These are phyloP conservation scores for Pandemis corylana DNA, from an alignment of 2,888 invertebrate species.

Conservation along the genomic window DNA sequence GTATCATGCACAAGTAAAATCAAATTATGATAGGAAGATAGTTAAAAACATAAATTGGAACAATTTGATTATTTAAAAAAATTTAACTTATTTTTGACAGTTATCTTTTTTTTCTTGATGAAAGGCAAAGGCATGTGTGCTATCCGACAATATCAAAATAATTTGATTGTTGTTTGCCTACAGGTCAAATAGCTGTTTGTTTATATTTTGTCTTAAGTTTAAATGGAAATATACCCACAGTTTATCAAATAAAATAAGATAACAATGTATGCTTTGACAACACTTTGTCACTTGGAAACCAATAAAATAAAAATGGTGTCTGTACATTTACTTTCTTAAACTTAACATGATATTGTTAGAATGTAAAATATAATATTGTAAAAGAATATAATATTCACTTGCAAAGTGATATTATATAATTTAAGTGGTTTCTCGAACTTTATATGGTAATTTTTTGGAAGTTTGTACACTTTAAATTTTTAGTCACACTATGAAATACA, in stretches of 20 bases:
- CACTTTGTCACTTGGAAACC: conserved; percentile 16
- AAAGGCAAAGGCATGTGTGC: not conserved
- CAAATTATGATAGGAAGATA: conserved; percentile 1
- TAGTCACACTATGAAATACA: too few species aligned
- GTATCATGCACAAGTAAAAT: conserved; percentile 3
- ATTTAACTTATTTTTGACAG: not conserved
- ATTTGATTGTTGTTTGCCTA: not conserved
- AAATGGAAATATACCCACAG: conserved; percentile 1
- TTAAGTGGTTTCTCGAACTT: too few species aligned
- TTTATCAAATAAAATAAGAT: not conserved
- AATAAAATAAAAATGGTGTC: not conserved
- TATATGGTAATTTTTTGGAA: too few species aligned
- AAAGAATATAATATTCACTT: too few species aligned
- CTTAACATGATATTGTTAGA: too few species aligned
- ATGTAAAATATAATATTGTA: too few species aligned
- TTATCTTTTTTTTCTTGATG: not conserved
- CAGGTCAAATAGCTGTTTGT: not conserved
- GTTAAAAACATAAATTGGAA: not conserved
- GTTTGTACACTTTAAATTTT: too few species aligned
- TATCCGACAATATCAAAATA: not conserved
- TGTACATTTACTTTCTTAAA: too few species aligned
- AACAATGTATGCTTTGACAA: not conserved
- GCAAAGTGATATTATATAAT: too few species aligned
- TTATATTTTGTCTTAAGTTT: not conserved
- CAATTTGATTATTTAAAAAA: not conserved